These are phyloP conservation scores for Syrrhaptes paradoxus DNA, from an alignment of 2,113 vertebrate species.

Conservation along the genomic window DNA sequence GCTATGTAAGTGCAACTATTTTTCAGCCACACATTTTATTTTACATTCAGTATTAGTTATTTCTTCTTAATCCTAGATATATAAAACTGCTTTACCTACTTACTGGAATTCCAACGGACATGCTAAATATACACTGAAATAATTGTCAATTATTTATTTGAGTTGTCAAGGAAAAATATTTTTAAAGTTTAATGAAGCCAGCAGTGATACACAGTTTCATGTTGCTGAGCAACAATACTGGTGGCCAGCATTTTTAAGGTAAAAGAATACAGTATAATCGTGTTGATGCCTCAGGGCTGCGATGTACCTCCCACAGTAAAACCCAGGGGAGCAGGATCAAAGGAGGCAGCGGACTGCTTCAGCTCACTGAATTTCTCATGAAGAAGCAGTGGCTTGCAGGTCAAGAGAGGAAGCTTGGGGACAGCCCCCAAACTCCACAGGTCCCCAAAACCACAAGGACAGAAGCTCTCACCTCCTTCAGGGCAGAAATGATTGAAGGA, in stretches of 20 bases:
- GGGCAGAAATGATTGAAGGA: neutral
- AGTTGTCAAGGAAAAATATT: conserved; percentile 66
- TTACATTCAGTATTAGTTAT: neutral
- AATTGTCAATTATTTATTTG: conserved; percentile 70
- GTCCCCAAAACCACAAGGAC: neutral
- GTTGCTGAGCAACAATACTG: conserved; percentile 67
- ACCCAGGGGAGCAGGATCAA: conserved; percentile 18
- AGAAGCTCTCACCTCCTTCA: neutral
- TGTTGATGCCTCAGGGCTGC: conserved; percentile 40
- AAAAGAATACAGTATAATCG: conserved; percentile 3
- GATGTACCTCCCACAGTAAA: neutral
- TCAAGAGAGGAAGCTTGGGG: neutral
- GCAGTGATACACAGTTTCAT: conserved; percentile 51
- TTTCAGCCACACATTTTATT: neutral
- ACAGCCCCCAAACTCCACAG: neutral
- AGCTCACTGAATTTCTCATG: neutral
- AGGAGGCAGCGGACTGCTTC: neutral
- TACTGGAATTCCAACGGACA: neutral
- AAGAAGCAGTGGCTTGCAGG: neutral
- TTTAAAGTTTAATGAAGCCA: conserved; percentile 73
- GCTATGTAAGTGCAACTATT: neutral
- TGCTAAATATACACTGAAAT: conserved; percentile 32
- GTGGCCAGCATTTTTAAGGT: conserved; percentile 18
- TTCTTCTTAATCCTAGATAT: neutral
- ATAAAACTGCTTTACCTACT: neutral